phyloP scores from a whole-genome alignment of 2,113 vertebrate species.

The Craseonycteris thonglongyai region DNA sequence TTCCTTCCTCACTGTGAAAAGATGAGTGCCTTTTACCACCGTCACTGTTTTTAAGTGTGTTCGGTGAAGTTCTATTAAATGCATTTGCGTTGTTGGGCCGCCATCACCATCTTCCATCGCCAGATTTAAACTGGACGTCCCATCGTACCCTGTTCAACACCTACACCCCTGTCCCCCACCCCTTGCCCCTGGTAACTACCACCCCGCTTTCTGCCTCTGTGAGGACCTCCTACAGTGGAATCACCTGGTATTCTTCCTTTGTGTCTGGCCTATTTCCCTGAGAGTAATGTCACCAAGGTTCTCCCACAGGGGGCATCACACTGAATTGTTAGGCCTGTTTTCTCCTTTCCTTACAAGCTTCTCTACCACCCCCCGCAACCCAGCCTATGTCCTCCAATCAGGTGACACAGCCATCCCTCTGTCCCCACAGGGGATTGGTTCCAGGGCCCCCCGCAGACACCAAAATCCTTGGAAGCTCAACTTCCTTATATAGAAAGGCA shows the following conservation, averaged over 20 bases:
- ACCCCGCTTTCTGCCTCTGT: neutral
- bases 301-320: neutral
- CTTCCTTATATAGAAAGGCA: neutral
- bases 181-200: too few relatives aligned
- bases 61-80: neutral
- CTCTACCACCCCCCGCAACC: too few relatives aligned
- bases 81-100: neutral
- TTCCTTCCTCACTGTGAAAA: too few relatives aligned
- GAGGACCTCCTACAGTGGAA: neutral
- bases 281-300: neutral
- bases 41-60: neutral
- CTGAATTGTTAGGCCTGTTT: neutral
- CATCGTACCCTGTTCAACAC: neutral
- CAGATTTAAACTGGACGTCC: neutral
- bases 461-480: too few relatives aligned
- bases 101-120: too few relatives aligned
- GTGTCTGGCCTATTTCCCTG: neutral
- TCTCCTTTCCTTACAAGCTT: neutral
- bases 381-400: too few relatives aligned
- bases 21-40: neutral
- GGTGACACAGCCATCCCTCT: neutral
- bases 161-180: neutral
- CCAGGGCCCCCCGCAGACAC: neutral
- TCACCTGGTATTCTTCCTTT: neutral
- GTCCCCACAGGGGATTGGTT: too few relatives aligned